Conservation (phyloP, 2,797 vertebrate species). For the Bradypodion pumilum region DNA sequence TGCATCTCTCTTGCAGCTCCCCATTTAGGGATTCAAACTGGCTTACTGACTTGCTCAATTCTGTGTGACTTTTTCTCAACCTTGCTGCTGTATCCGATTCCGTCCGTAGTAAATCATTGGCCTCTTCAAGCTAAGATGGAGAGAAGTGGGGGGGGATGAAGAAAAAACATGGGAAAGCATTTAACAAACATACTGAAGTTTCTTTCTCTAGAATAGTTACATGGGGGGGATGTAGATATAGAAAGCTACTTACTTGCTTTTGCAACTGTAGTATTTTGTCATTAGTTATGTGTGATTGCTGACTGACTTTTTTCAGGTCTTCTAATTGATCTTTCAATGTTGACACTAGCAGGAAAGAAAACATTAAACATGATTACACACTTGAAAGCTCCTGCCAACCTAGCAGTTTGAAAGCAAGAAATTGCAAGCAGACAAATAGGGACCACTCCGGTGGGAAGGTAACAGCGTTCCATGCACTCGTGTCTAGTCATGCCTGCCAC, state of each 20-base stretch:
- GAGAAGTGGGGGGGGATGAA: constrained; percentile 42
- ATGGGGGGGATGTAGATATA: not conserved
- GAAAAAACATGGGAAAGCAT: constrained; percentile 11
- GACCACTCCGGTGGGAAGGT: too few species aligned
- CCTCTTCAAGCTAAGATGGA: constrained; percentile 88
- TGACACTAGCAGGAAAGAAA: constrained; percentile 80
- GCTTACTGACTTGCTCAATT: constrained; percentile 90
- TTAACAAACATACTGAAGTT: constrained; percentile 20
- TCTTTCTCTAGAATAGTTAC: constrained; percentile 5
- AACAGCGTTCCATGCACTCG: too few species aligned
- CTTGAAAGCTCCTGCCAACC: too few species aligned
- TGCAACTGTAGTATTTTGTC: constrained; percentile 94
- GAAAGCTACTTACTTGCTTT: constrained; percentile 85
- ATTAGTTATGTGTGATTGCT: constrained; percentile 92
- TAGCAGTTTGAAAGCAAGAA: too few species aligned
- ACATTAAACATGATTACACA: constrained; percentile 30
- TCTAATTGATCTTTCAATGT: constrained; percentile 97
- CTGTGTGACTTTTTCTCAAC: constrained; percentile 92
- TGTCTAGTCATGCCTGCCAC: too few species aligned
- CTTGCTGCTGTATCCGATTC: constrained; percentile 95
- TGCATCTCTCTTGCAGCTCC: constrained; percentile 92
- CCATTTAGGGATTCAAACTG: constrained; percentile 91
- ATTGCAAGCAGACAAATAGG: too few species aligned
- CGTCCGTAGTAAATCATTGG: constrained; percentile 91
- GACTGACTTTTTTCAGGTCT: constrained; percentile 92